Evolutionary conservation across 2,797 vertebrate species (phyloP), one percentile per base, ranked within the genome.

Genomic region (Tachyglossus aculeatus): DNA sequence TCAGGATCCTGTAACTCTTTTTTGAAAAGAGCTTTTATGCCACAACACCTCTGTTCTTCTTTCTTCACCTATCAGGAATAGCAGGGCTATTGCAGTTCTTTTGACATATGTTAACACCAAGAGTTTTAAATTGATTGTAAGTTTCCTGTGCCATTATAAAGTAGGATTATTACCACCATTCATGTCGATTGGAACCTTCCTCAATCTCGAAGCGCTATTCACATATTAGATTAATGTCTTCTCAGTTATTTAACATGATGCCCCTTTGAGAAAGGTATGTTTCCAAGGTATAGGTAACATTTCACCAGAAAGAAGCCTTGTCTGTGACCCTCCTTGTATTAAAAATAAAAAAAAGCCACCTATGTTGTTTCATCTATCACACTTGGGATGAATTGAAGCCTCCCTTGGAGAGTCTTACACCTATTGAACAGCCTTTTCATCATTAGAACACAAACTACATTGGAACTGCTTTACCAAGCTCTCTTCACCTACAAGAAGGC

Each of bases 341-440:
- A n/a, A n/a, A 25, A 38, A 14, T 32, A 25, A 31, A 51, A 25
- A 31, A 51, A 51, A 19, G 14, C 31, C 18, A 10, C 19, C 33
- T 3, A 25, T 9, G 37, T 39, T 3, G 14, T 41, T 68, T 64
- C 32, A 4, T 1, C 40, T 45, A 78, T 56, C 79, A 67, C 63
- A 66, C 62, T 83, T 71, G 53, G 59, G 68, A 61, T 60, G 72
- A 81, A 65, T 50, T 24, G 31, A 77, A 68, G 32, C 67, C 67
- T 83, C 64, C 59, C 40, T 65, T 50, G 1, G 22, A 82, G 73
- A 88, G 56, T 56, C 62, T 54, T 55, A 29, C 70, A 80, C 48
- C 55, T 70, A n/a, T 72, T 60, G 60, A 81, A 55, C 59, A 29
- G 69, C 66, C 62, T 64, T 70, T 63, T 74, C 66, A 55, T 84